Evolutionary conservation across 2,797 vertebrate genomes (phyloP).

Genomic region (Sebastes iracundus): DNA sequence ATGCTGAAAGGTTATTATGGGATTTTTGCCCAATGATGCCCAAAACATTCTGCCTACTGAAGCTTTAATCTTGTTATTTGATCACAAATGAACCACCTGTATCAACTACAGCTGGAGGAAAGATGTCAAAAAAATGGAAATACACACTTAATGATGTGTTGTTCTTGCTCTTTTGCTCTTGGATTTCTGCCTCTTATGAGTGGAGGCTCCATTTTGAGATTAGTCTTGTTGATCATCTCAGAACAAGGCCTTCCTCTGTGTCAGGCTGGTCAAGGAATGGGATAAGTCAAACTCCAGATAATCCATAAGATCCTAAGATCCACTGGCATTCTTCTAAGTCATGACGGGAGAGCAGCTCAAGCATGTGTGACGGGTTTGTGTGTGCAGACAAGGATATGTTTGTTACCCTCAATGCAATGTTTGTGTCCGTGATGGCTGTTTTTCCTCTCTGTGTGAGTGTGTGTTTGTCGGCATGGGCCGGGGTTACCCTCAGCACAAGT

Average conservation of each 20-base stretch:
- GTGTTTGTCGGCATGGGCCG: conserved; percentile 34
- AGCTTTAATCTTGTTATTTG: neutral
- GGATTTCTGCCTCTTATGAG: conserved; percentile 9
- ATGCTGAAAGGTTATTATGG: too few relatives aligned
- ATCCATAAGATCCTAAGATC: conserved; percentile 59
- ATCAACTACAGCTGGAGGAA: neutral
- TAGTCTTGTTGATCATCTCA: conserved; percentile 40
- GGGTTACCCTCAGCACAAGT: conserved; percentile 28
- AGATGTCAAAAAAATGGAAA: neutral
- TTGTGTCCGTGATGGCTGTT: neutral
- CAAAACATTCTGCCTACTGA: too few relatives aligned
- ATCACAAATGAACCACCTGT: neutral
- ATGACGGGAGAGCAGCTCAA: conserved; percentile 23
- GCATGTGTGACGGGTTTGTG: neutral
- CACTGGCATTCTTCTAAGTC: conserved; percentile 42
- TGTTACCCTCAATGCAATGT: conserved; percentile 5
- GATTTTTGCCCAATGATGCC: too few relatives aligned
- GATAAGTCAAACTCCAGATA: conserved; percentile 52
- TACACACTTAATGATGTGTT: neutral
- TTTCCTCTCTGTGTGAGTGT: conserved; percentile 13
- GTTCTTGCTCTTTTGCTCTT: neutral
- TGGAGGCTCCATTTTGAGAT: conserved; percentile 41
- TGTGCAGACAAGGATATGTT: neutral
- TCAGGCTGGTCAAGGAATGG: conserved; percentile 50
- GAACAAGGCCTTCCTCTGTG: conserved; percentile 71